Conservation (phyloP, 1,140 invertebrate species). For the Drosophila ohnishii region DNA sequence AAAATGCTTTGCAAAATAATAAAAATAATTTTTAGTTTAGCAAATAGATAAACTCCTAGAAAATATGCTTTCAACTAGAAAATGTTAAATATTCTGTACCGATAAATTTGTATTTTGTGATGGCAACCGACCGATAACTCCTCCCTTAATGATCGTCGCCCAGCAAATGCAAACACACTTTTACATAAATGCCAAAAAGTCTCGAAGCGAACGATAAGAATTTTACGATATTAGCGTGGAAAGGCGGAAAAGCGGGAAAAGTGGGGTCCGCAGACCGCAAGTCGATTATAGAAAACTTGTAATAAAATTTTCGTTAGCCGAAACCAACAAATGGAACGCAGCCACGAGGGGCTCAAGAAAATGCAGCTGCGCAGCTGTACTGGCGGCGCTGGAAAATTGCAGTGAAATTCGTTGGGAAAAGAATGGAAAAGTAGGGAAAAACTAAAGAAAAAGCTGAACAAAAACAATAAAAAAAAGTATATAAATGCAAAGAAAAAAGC, state of each 20-base stretch:
- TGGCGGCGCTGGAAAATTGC: slow-evolving; percentile 37
- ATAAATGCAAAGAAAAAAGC: background rate
- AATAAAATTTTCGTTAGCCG: slow-evolving; percentile 75
- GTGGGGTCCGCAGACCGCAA: slow-evolving; percentile 55
- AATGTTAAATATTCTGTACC: background rate
- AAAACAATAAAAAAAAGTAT: slow-evolving; percentile 29
- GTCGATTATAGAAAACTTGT: slow-evolving; percentile 78
- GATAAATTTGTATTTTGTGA: background rate
- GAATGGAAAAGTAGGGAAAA: slow-evolving; percentile 24
- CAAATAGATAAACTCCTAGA: too few relatives aligned
- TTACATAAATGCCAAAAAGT: slow-evolving; percentile 19
- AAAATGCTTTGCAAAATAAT: too few relatives aligned
- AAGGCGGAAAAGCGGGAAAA: slow-evolving; percentile 6
- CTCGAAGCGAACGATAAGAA: slow-evolving; percentile 21
- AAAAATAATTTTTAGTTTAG: too few relatives aligned
- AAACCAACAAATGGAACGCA: slow-evolving; percentile 65
- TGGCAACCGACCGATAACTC: background rate
- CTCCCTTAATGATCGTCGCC: slow-evolving; percentile 3
- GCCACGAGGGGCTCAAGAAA: slow-evolving; percentile 23
- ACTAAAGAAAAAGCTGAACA: background rate
- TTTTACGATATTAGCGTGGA: slow-evolving; percentile 60
- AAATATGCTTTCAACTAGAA: background rate
- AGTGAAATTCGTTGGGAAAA: slow-evolving; percentile 46
- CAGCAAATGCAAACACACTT: slow-evolving; percentile 20
- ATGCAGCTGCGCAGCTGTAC: slow-evolving; percentile 18